Evolutionary conservation across 2,797 vertebrate species (phyloP).

Genomic region (Pseudotriccus pelzelni): DNA sequence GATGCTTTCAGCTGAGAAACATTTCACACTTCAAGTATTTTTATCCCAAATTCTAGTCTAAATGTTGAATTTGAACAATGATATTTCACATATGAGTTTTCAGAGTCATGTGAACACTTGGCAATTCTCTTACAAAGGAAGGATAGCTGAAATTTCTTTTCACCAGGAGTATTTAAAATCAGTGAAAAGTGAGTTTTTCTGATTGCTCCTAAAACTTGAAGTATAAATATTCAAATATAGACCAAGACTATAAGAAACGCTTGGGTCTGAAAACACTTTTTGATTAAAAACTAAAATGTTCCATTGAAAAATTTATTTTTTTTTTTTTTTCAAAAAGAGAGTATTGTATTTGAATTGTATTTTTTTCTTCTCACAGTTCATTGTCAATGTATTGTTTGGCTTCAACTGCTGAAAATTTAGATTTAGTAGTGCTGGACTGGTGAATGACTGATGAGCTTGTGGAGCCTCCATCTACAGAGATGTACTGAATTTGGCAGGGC

Average conservation of each 20-base stretch:
- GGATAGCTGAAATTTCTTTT: background rate
- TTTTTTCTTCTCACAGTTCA: background rate
- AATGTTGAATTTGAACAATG: background rate
- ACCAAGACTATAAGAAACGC: background rate
- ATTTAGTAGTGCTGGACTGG: background rate
- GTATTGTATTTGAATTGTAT: background rate
- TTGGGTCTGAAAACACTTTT: background rate
- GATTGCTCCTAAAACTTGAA: background rate
- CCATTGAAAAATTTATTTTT: background rate
- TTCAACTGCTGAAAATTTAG: background rate
- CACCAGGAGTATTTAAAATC: background rate
- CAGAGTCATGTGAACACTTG: background rate
- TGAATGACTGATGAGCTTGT: background rate
- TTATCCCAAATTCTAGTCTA: background rate
- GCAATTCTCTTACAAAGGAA: background rate
- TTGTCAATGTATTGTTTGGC: background rate
- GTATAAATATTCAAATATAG: background rate
- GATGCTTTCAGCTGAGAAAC: background rate
- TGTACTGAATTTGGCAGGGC: background rate
- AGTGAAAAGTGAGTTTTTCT: background rate
- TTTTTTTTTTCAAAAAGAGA: background rate
- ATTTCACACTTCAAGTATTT: background rate
- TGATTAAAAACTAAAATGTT: background rate
- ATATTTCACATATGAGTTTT: background rate
- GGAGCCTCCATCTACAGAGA: background rate